Base-by-base conservation (phyloP, 1,140 invertebrate species). In the Zaprionus capensis region DNA sequence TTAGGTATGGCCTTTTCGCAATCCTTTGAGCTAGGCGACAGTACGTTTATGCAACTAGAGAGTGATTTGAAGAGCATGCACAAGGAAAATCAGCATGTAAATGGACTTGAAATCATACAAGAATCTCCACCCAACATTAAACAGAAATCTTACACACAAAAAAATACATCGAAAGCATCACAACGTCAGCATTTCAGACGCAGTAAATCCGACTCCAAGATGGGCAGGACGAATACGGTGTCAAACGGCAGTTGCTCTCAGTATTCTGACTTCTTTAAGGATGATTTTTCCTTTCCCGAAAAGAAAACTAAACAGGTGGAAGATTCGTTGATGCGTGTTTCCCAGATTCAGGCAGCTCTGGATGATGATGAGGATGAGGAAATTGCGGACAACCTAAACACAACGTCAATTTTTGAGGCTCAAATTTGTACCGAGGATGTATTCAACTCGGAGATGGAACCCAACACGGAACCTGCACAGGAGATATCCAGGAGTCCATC, bases 21-120 rank as follows among this genome's bases (percentile, higher is more conserved):
- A 71, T 92, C 91, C 1, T 82, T 92, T 26, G 68, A 81, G 3
- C 80, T 92, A 59, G 91, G 91, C 5, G 80, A 92, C 20, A 92
- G 86, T 58, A 92, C 91, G 5, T 84, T 92, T 15, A 67, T 88
- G 67, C 76, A 83, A 41, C 31, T 92, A 34, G 91, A 92, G 26
- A 81, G 71, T 20, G 78, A 82, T 6, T 49, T 80, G 4, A 70
- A 77, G 38, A 38, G 24, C 15, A 65, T 44, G 17, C 22, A 34
- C 17, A 41, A 57, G 5, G 12, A 72, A 9, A 62, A 41, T 22
- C 34, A 74, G 62, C 31, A 34, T 70, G 17, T 22, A n/a, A 69
- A 64, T 49, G 69, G 24, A 14, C 53, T 71, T 11, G 81, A 87
- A 58, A 38, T 83, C 0, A 83, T 83, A 36, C 46, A 81, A 7